These are phyloP conservation scores for Agrochola macilenta DNA, from an alignment of 2,888 invertebrate species.

Conservation along the genomic window DNA sequence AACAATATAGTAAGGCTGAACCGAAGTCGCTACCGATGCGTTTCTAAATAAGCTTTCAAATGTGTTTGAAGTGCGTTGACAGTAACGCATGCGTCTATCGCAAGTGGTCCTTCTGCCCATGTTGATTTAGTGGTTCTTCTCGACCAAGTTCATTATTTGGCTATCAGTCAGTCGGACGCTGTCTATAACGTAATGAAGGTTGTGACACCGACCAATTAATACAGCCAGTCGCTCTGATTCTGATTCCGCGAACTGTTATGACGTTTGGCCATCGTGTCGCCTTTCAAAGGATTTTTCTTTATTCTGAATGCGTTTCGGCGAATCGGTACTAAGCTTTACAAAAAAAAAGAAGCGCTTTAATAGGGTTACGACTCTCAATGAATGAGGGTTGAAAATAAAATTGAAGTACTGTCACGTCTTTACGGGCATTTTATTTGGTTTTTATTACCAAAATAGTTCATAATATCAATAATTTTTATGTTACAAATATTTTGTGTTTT, in stretches of 20 bases:
- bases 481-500: too few relatives aligned
- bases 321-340: constrained; percentile 3
- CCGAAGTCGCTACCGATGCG: not conserved
- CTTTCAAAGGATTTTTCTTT: not conserved
- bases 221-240: constrained; percentile 46
- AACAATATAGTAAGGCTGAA: not conserved
- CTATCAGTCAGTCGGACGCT: constrained; percentile 74
- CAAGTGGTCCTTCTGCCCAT: constrained; percentile 34
- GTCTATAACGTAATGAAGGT: constrained; percentile 69
- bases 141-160: constrained; percentile 74
- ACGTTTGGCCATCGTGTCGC: constrained; percentile 7
- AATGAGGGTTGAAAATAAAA: not conserved
- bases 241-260: constrained; percentile 39
- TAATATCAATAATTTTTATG: not conserved
- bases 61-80: not conserved
- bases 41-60: not conserved
- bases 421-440: not conserved
- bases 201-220: constrained; percentile 72
- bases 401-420: not conserved
- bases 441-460: not conserved
- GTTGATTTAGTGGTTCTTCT: constrained; percentile 20
- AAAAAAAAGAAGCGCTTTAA: not conserved
- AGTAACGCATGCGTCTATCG: not conserved
- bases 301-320: not conserved
- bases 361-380: not conserved